Evolutionary conservation across 2,113 vertebrate species (phyloP).

Genomic region (Saimiri boliviensis): DNA sequence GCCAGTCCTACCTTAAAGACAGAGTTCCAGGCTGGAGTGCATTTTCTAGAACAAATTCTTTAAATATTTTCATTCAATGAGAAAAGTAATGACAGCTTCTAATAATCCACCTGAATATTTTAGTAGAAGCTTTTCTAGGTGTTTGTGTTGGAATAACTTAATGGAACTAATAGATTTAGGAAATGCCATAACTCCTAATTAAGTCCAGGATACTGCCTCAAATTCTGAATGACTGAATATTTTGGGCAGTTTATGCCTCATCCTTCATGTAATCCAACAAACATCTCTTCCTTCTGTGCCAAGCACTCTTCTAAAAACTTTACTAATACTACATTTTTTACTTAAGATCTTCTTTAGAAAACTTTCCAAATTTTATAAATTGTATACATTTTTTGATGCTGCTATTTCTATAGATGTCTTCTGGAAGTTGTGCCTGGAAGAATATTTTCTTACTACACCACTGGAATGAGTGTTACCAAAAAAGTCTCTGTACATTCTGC

Average conservation of each 20-base stretch:
- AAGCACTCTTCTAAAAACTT: not conserved
- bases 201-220: conserved; percentile 25
- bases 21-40: not conserved
- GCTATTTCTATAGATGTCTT: not conserved
- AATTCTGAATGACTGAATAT: conserved; percentile 20
- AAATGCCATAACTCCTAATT: conserved; percentile 36
- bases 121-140: conserved; percentile 73
- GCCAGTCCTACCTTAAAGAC: not conserved
- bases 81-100: conserved; percentile 71
- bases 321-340: not conserved
- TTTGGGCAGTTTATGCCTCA: not conserved
- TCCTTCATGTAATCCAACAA: conserved; percentile 19
- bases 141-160: conserved; percentile 60
- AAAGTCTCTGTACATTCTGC: not conserved
- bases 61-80: conserved; percentile 73
- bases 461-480: not conserved
- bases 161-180: conserved; percentile 47
- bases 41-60: conserved; percentile 45
- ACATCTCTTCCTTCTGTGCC: not conserved
- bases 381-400: not conserved
- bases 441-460: not conserved
- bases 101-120: conserved; percentile 62
- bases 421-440: not conserved
- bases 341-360: not conserved
- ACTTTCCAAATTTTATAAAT: not conserved